Evolutionary conservation across 2,797 vertebrate species (phyloP).

Genomic region (Sebastes jordani): DNA sequence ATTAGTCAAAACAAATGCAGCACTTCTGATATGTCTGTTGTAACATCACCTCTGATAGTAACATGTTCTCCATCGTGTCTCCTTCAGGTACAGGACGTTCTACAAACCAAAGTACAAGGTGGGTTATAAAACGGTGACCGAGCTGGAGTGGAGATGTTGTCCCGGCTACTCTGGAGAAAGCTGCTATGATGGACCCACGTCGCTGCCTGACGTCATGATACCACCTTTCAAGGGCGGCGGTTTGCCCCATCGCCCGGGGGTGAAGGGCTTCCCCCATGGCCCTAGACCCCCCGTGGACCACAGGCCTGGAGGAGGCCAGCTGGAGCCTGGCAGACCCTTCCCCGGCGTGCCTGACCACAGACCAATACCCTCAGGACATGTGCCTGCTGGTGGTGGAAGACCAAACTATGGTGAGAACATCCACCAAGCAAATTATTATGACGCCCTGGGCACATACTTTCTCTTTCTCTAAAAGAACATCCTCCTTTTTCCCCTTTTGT

Average conservation of each 20-base stretch:
- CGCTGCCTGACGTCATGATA: slow-evolving; percentile 77
- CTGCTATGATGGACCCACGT: slow-evolving; percentile 87
- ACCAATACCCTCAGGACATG: slow-evolving; percentile 75
- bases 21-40: neutral
- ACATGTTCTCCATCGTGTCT: neutral
- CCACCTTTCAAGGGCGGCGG: slow-evolving; percentile 84
- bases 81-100: slow-evolving; percentile 91
- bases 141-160: slow-evolving; percentile 96
- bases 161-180: slow-evolving; percentile 90
- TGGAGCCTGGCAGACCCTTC: slow-evolving; percentile 79
- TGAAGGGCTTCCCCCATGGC: slow-evolving; percentile 86
- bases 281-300: slow-evolving; percentile 78
- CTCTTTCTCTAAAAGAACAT: neutral
- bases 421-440: neutral
- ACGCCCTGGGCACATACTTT: neutral
- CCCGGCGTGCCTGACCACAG: slow-evolving; percentile 76
- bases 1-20: slow-evolving; percentile 25
- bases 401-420: slow-evolving; percentile 82
- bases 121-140: slow-evolving; percentile 92
- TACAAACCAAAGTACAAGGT: slow-evolving; percentile 95
- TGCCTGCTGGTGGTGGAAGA: slow-evolving; percentile 78
- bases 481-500: neutral
- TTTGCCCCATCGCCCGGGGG: slow-evolving; percentile 78
- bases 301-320: slow-evolving; percentile 74
- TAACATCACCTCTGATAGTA: neutral